A percentile compares a stretch with the other conserved stretches of the same genome.
Evolutionary conservation across 1,140 invertebrate species (phyloP).

Genomic region (Pteromalus puparum): DNA sequence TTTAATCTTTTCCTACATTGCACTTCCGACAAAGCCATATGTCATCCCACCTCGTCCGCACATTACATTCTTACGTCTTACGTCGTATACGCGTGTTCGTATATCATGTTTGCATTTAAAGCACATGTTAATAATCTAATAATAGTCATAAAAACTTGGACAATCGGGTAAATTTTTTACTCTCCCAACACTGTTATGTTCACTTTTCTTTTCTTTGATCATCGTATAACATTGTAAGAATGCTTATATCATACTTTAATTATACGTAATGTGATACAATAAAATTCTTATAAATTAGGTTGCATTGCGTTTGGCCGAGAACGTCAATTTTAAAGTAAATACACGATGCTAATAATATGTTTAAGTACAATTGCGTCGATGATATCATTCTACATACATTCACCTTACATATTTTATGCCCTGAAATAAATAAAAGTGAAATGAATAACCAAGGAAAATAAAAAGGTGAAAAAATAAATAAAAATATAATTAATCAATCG

Average conservation of each 20-base stretch:
- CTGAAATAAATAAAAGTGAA: slow-evolving; percentile 5
- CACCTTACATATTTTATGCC: neutral
- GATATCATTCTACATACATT: neutral
- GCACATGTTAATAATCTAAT: slow-evolving; percentile 4
- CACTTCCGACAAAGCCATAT: slow-evolving; percentile 36
- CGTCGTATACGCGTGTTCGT: slow-evolving; percentile 24
- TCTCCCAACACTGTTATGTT: neutral
- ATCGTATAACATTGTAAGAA: neutral
- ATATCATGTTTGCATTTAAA: slow-evolving; percentile 17
- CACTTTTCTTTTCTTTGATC: neutral
- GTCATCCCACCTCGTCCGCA: neutral
- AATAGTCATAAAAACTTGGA: slow-evolving; percentile 24
- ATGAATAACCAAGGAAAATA: slow-evolving; percentile 35
- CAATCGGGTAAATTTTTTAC: neutral
- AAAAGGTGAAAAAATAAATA: slow-evolving; percentile 44
- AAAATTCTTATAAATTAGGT: neutral
- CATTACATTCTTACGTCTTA: slow-evolving; percentile 25
- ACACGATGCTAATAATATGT: neutral
- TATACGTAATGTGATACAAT: neutral
- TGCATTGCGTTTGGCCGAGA: neutral
- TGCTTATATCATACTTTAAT: neutral
- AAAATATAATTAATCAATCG: slow-evolving; percentile 52
- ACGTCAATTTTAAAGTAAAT: neutral
- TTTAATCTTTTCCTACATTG: slow-evolving; percentile 17
- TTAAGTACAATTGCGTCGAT: neutral